Conservation (phyloP, 2,113 vertebrate species). For the Peromyscus californicus region DNA sequence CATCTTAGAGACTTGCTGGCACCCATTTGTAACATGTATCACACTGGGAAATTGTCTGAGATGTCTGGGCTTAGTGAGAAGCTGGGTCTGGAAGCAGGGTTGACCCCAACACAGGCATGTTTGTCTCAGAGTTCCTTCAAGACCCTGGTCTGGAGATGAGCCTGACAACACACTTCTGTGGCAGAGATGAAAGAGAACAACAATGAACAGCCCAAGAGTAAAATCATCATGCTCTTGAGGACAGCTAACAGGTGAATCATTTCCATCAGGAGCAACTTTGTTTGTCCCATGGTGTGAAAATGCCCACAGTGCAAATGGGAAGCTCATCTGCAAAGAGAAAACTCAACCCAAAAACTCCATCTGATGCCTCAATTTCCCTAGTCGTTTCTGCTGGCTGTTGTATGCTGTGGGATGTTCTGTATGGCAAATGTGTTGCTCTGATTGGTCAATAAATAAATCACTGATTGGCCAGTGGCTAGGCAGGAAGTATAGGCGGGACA, state of each 20-base stretch:
- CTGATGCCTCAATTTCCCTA: background rate
- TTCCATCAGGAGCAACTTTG: background rate
- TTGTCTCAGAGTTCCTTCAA: background rate
- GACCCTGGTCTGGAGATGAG: background rate
- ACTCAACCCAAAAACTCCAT: background rate
- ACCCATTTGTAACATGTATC: background rate
- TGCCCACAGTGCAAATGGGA: background rate
- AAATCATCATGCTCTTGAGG: background rate
- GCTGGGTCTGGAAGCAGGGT: background rate
- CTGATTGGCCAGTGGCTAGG: too few relatives aligned
- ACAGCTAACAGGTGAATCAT: background rate
- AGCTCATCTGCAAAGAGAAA: background rate
- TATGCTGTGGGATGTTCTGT: too few relatives aligned
- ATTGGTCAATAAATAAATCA: too few relatives aligned
- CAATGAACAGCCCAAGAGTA: background rate
- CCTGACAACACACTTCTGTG: background rate
- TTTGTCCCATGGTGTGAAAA: background rate
- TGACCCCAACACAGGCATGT: background rate
- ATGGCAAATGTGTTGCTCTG: too few relatives aligned
- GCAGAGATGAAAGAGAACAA: background rate
- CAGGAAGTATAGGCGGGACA: too few relatives aligned
- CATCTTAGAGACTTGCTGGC: background rate
- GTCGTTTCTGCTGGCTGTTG: background rate
- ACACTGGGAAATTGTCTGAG: background rate
- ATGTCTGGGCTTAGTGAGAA: background rate